Evolutionary conservation across 2,797 vertebrate species (phyloP), one percentile per base, ranked within the genome.

Genomic region (Hyperoplus lanceolatus): DNA sequence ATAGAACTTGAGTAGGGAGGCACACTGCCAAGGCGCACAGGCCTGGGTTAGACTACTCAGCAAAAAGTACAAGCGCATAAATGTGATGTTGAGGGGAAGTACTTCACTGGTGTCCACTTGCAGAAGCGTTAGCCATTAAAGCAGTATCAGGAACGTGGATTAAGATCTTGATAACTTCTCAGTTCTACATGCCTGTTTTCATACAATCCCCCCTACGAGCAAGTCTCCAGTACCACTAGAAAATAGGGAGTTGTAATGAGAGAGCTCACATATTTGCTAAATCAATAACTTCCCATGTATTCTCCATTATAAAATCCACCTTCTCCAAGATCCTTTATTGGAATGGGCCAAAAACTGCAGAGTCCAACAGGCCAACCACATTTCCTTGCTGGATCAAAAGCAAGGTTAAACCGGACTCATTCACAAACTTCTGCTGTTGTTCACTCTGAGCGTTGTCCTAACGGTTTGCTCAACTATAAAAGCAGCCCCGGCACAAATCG

Each of bases 361-460:
- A 18, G 41, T 76, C 63, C 54, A 73, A 54, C 59, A 72, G 63
- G 65, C 64, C 38, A 50, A 79, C 53, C 46, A 79, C 70, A 75
- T 77, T 85, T 86, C 73, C 70, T 73, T 13, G 42, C 42, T 66
- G 74, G 70, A 89, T 79, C 74, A 83, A 84, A 49, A 77, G 69
- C 78, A 80, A 88, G 89, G 80, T 89, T 77, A 84, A 89, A 81
- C 8, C 15, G 67, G 75, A 84, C 77, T 83, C 66, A 73, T 79
- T 88, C 65, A 56, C 71, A 89, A 87, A 85, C 80, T 75, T 77
- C 77, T 79, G 70, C 76, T 69, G 78, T 62, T 71, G 83, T 69
- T 84, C 73, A 83, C 65, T 61, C 71, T 68, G 72, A 80, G 67
- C 12, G 3, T 85, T 87, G 57, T 66, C 49, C 71, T 70, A 82